A percentile compares a stretch with the other conserved stretches of the same genome.
Evolutionary conservation across 2,888 invertebrate genomes (phyloP).

Genomic region (Polymixis flavicincta): DNA sequence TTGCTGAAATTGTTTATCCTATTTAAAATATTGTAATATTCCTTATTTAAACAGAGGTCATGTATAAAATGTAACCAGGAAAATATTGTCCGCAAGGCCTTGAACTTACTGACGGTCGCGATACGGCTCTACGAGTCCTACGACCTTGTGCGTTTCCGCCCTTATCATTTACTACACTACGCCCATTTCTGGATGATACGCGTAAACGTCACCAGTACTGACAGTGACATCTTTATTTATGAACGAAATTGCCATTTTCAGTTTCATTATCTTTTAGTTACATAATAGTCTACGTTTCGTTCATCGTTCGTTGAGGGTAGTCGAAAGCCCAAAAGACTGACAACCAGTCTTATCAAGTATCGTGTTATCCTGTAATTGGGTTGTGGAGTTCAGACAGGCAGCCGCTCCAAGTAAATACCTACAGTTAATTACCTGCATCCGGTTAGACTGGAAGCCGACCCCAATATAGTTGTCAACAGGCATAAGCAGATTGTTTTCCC

Average conservation of each 20-base stretch:
- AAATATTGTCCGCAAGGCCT: slow-evolving; percentile 59
- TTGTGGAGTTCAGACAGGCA: background rate
- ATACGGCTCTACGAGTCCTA: slow-evolving; percentile 32
- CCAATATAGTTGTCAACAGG: background rate
- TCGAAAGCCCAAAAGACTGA: background rate
- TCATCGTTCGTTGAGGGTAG: background rate
- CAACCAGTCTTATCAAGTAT: background rate
- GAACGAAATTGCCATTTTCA: slow-evolving; percentile 8
- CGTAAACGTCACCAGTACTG: slow-evolving; percentile 39
- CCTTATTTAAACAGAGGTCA: slow-evolving; percentile 34
- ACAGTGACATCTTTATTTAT: slow-evolving; percentile 36
- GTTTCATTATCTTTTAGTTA: background rate
- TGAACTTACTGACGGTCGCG: slow-evolving; percentile 63
- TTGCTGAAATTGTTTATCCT: no score
- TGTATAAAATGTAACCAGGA: slow-evolving; percentile 47
- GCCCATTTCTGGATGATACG: slow-evolving; percentile 43
- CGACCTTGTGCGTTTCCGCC: slow-evolving; percentile 73
- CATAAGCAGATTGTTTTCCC: background rate
- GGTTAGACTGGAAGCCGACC: background rate
- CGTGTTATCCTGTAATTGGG: background rate
- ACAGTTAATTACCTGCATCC: background rate
- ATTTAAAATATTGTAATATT: slow-evolving; percentile 14
- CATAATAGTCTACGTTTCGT: background rate
- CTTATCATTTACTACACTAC: slow-evolving; percentile 67
- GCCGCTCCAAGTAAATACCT: background rate